Evolutionary conservation across 2,113 vertebrate species (phyloP), one percentile per base, ranked within the genome.

Genomic region (Trematomus loennbergii): DNA sequence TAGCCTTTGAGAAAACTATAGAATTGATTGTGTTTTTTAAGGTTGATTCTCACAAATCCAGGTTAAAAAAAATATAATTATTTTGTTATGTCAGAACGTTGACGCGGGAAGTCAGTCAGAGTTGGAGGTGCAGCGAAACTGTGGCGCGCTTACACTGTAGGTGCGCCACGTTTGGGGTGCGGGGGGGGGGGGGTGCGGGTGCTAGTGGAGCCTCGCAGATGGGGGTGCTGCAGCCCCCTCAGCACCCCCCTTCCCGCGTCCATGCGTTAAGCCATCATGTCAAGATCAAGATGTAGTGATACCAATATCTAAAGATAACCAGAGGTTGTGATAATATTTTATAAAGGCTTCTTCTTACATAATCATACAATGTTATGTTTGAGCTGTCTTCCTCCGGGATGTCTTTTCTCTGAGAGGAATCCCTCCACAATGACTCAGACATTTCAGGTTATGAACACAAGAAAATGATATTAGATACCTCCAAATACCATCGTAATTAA

Each of bases 381-480:
- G n/a, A 68, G 46, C 55, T n/a, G 57, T 20, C 36, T 15, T 50
- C 33, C 36, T 61, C 33, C 20, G 46, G 29, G 43, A 52, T 3
- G 18, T 50, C 45, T 46, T 45, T 36, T 22, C 18, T 9, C 45
- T 45, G 20, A 16, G 16, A 29, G 20, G 10, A 74, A 22, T 55
- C 50, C 12, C 67, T 71, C 67, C 50, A 22, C 22, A 5, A 25
- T 16, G 18, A 29, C 61, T 52, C 33, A 72, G 52, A 63, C 60
- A 18, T 36, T 65, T 33, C n/a, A 59, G 1, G 3, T 64, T 20
- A 18, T 7, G 53, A 60, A 40, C 18, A 67, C 40, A 52, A 15
- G 11, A 70, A 55, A 79, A 62, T 13, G 13, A 50, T 45, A 52
- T 74, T 11, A 67, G 36, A 65, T 25, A 45, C 6, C 45, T 57